phyloP scores from a whole-genome alignment of 2,797 vertebrate species.

The Takifugu ocellatus region DNA sequence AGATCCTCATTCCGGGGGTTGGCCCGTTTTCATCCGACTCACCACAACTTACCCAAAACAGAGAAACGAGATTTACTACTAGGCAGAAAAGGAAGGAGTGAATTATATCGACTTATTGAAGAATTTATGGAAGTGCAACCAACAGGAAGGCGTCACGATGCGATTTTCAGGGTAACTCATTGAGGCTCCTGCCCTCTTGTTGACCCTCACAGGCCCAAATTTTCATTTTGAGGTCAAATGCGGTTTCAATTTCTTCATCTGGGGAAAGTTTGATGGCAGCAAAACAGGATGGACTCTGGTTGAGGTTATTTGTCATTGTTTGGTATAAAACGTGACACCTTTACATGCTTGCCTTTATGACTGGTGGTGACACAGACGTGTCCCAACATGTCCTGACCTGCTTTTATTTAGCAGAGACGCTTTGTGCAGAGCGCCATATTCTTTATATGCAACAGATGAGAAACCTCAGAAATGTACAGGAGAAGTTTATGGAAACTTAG shows the following conservation, averaged over 20 bases:
- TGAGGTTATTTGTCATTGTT: conserved; percentile 57
- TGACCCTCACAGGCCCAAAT: no score
- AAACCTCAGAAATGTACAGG: no score
- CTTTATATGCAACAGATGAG: conserved; percentile 1
- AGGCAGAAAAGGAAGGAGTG: conserved; percentile 28
- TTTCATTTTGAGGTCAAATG: conserved; percentile 38
- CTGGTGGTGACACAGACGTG: conserved; percentile 10
- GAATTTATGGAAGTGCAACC: neutral
- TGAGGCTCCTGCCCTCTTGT: neutral
- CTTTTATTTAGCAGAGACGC: neutral
- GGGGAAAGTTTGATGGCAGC: conserved; percentile 62
- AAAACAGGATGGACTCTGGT: conserved; percentile 52
- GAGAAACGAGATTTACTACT: conserved; percentile 37
- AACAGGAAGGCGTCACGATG: no score
- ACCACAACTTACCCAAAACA: conserved; percentile 26
- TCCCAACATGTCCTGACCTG: neutral
- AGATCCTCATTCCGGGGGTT: conserved; percentile 42
- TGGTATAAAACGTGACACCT: conserved; percentile 10
- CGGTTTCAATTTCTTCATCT: conserved; percentile 47
- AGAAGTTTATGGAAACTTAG: no score
- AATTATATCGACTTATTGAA: conserved; percentile 1
- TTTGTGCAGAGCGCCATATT: conserved; percentile 1
- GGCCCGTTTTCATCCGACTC: conserved; percentile 47
- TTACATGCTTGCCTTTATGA: neutral
- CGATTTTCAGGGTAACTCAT: neutral